Percentiles rank a stretch among this genome's conserved stretches.
Conservation (phyloP, 2,888 invertebrate genomes). For the Phymatocera aterrima region DNA sequence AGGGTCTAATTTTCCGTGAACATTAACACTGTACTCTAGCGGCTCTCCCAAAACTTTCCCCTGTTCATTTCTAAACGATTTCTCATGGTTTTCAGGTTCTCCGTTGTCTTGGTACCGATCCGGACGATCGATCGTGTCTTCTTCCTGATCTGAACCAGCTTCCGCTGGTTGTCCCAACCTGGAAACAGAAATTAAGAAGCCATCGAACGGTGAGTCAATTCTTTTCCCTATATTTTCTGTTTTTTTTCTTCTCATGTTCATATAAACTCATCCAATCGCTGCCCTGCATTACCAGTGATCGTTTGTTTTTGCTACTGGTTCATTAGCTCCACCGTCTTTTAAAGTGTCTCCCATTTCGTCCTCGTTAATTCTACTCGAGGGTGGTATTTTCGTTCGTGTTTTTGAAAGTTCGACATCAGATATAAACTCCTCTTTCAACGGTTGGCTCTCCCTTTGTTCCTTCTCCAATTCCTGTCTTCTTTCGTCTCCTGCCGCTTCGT, state of each 20-base stretch:
- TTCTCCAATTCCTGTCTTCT: slow-evolving; percentile 44
- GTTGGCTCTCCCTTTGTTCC: slow-evolving; percentile 49
- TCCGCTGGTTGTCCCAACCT: background rate
- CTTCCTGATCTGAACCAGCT: background rate
- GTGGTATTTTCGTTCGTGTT: background rate
- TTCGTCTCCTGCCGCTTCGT: slow-evolving; percentile 50
- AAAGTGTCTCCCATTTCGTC: background rate
- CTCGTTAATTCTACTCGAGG: slow-evolving; percentile 43
- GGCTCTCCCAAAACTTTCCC: slow-evolving; percentile 42
- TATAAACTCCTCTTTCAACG: slow-evolving; percentile 60
- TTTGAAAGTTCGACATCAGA: slow-evolving; percentile 41
- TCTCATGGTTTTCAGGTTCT: background rate
- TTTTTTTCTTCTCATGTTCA: background rate
- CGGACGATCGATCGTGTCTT: background rate
- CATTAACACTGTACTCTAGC: slow-evolving; percentile 46
- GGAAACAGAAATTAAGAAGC: background rate
- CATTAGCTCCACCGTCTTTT: slow-evolving; percentile 45
- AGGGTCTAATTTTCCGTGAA: slow-evolving; percentile 38
- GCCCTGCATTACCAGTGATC: background rate
- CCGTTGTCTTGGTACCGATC: background rate
- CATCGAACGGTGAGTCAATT: background rate
- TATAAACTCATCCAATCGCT: no score
- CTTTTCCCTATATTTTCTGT: no score
- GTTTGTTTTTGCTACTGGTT: background rate
- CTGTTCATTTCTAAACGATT: background rate